Base-by-base conservation (phyloP, 2,888 invertebrate genomes). In the Heterodera filipjevi region DNA sequence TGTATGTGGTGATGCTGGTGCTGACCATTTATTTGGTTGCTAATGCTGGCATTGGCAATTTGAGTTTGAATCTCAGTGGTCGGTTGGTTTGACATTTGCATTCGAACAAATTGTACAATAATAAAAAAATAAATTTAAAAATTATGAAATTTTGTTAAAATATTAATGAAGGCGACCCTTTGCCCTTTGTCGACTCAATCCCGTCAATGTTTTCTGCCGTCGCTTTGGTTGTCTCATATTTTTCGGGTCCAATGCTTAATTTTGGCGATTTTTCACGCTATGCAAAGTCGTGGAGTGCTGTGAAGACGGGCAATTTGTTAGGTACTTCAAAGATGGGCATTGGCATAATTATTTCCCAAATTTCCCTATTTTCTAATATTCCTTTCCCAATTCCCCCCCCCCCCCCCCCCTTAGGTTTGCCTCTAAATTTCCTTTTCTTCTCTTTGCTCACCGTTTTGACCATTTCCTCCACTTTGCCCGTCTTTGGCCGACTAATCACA, bases 181-280 rank as follows among this genome's bases (percentile, higher is more conserved):
- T 68, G 33, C 32, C 68, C 68, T 22, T 35, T 19, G 68, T 10
- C 68, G 68, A 68, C 33, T 68, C 68, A 5, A 10, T 68, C 68
- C 68, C 68, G 33, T 12, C 27, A 27, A 68, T 68, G 68, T 68
- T 68, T 27, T 19, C 32, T 10, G 68, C 68, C 32, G 22, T 68
- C 22, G 68, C 68, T 16, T 22, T 68, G 32, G 33, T 68, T 35
- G 68, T 68, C 16, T 68, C 68, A 0, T 68, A 68, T 35, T 68
- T 68, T 35, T 68, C 68, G 14, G 68, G 68, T 8, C 68, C 68
- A 35, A 68, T 68, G 68, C 68, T 68, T 19, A 68, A 68, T 35
- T 68, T 68, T 68, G 68, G 68, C 68, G 68, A 68, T 35, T 68
- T 68, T 68, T 68, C 68, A 5, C 68, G 68, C 33, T 68, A 68